phyloP scores from a whole-genome alignment of 2,797 vertebrate species.

The Hydrophis major region DNA sequence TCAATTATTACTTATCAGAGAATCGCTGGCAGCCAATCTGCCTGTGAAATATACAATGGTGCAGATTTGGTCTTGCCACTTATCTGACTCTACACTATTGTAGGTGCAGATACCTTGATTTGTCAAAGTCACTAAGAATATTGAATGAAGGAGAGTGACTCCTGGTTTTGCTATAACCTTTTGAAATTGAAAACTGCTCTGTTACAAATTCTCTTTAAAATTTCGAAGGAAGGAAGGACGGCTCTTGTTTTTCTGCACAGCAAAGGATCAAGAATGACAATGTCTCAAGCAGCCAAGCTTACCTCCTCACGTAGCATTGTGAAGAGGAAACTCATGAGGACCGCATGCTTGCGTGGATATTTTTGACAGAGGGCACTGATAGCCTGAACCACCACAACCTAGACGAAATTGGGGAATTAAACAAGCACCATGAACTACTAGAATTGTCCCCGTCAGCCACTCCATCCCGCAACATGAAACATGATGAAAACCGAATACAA shows the following conservation, averaged over 20 bases:
- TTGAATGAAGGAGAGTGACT: not conserved
- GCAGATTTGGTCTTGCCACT: not conserved
- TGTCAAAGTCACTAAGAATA: not conserved
- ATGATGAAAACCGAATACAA: not conserved
- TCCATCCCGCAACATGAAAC: not conserved
- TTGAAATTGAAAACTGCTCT: conserved; percentile 1
- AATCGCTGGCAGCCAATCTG: not conserved
- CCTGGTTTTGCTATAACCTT: not conserved
- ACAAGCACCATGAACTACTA: rapidly evolving
- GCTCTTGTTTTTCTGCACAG: not conserved
- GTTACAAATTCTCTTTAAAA: not conserved
- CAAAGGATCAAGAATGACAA: not conserved
- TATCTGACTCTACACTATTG: not conserved
- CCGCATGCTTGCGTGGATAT: conserved; percentile 77
- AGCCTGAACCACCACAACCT: conserved; percentile 83
- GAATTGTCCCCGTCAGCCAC: not conserved
- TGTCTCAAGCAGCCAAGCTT: not conserved
- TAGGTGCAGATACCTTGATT: not conserved
- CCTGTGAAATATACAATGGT: not conserved
- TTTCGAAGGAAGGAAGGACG: not conserved
- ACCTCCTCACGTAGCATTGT: conserved; percentile 82
- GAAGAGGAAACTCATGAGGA: conserved; percentile 83
- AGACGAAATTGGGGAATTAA: conserved; percentile 3
- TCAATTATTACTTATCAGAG: not conserved
- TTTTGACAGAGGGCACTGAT: conserved; percentile 81